Evolutionary conservation across 2,797 vertebrate genomes (phyloP), one percentile per base, ranked within the genome.

Genomic region (Onychomys arenicola): DNA sequence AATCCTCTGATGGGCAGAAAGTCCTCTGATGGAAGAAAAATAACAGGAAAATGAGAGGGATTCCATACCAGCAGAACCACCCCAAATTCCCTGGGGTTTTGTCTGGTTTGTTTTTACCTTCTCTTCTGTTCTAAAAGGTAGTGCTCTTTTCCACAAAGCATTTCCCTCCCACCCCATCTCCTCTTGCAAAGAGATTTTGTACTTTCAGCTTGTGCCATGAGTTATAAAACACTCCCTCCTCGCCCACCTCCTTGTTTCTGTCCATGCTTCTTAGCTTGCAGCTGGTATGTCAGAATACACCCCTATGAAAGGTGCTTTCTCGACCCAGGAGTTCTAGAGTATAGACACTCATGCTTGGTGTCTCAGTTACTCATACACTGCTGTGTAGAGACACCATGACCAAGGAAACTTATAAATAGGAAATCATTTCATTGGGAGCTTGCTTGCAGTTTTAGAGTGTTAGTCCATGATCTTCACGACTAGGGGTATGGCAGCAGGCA

Each of bases 131-230:
- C 63, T 63, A 71, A 89, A 78, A 93, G 65, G 43, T 81, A n/a
- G 27, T 71, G 69, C 92, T 89, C 78, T 80, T 69, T 65, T 91
- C 67, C 86, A 76, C 21, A 46, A 77, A 83, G 52, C 59, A 75
- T 76, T 76, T 97, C 43, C 82, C 86, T 94, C 49, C 17, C 32
- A 88, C 78, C 40, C 84, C 23, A 16, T n/a, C 40, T 95, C 94
- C 95, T 93, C 76, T 71, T 25, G 10, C 89, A 87, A 76, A 83
- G 49, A 89, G 32, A 21, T 69, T 83, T 83, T 84, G 49, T 83
- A 90, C 91, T 75, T 93, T 67, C 25, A 59, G 11, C 46, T 34
- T 76, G 29, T 90, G 46, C 93, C 85, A 92, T 32, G 61, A 80
- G 89, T 67, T 40, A 78, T 14, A 89, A 95, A 46, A 46, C 52